These are phyloP conservation scores for Pectinophora gossypiella DNA, from an alignment of 1,140 invertebrate species.

Conservation along the genomic window DNA sequence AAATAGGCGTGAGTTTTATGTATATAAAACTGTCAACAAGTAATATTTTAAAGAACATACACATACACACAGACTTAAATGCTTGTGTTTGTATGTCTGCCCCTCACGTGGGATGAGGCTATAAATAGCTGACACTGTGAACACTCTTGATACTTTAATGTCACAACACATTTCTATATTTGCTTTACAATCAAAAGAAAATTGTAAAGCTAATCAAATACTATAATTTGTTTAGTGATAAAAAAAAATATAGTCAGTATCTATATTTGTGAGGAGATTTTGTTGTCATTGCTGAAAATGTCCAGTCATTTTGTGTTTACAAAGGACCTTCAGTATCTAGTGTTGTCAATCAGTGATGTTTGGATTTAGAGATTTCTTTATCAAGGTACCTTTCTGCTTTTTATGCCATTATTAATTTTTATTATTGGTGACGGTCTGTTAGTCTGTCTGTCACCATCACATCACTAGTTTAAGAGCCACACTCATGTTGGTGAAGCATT, in stretches of 20 bases:
- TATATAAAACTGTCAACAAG: too few relatives aligned
- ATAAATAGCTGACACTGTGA: conserved; percentile 57
- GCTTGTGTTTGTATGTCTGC: conserved; percentile 33
- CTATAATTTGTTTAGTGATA: too few relatives aligned
- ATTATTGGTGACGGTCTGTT: too few relatives aligned
- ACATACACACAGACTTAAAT: not conserved
- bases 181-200: not conserved
- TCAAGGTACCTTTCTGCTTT: conserved; percentile 36
- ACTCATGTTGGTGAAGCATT: too few relatives aligned
- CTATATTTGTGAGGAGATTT: not conserved
- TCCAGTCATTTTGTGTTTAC: conserved; percentile 6
- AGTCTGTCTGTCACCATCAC: too few relatives aligned
- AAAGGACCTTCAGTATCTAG: not conserved
- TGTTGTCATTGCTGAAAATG: not conserved
- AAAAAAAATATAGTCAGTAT: too few relatives aligned
- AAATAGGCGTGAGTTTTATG: too few relatives aligned
- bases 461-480: too few relatives aligned
- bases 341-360: conserved; percentile 47
- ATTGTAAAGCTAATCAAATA: too few relatives aligned
- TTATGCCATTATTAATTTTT: too few relatives aligned
- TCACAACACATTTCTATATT: not conserved
- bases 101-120: conserved; percentile 62
- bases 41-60: too few relatives aligned
- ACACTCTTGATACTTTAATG: conserved; percentile 14
- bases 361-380: conserved; percentile 54